Evolutionary conservation across 2,113 vertebrate genomes (phyloP).

Genomic region (Ptilonorhynchus violaceus): DNA sequence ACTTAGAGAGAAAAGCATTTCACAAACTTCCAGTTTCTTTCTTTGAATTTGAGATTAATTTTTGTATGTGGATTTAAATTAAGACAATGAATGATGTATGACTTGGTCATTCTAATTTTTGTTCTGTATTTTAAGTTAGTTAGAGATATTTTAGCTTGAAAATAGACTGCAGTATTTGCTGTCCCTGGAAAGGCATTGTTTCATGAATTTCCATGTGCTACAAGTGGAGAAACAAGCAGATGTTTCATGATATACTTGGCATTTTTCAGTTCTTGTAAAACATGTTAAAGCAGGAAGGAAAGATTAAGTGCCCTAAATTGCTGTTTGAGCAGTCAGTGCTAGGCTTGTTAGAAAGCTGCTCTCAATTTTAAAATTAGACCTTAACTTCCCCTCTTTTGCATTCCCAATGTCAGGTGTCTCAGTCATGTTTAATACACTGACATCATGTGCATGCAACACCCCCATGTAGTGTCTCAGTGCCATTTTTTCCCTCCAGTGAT

Average conservation of each 20-base stretch:
- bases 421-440: neutral
- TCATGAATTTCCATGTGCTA: neutral
- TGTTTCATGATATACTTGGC: neutral
- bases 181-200: neutral
- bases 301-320: neutral
- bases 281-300: neutral
- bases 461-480: too few relatives aligned
- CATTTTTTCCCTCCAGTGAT: neutral
- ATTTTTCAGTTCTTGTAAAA: neutral
- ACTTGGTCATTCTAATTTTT: neutral
- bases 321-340: neutral
- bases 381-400: neutral
- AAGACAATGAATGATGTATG: rapidly evolving
- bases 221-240: neutral
- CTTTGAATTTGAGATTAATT: neutral
- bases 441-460: too few relatives aligned
- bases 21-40: neutral
- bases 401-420: neutral
- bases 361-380: neutral
- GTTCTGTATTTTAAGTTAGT: neutral
- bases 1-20: neutral
- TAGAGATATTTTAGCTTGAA: neutral
- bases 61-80: neutral
- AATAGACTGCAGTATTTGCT: neutral
- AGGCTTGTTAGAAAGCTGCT: neutral